These are phyloP conservation scores for Bradypodion pumilum DNA, from an alignment of 2,797 vertebrate genomes.

Conservation along the genomic window DNA sequence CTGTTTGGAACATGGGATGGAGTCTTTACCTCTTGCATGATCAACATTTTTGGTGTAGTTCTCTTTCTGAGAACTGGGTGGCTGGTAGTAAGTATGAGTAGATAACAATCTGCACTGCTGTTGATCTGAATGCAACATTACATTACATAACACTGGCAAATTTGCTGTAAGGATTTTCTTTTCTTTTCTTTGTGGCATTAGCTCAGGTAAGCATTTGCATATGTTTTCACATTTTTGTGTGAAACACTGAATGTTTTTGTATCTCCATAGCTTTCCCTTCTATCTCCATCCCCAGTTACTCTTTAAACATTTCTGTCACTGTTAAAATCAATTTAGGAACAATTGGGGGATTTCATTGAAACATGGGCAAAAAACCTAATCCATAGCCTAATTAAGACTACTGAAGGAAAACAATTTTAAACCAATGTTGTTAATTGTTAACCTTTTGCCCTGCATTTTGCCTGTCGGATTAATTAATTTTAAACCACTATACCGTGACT, in stretches of 20 bases:
- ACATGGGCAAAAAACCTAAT: neutral
- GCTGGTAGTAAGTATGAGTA: constrained; percentile 88
- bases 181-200: neutral
- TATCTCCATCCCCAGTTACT: too few relatives aligned
- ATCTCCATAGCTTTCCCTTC: neutral
- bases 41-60: constrained; percentile 98
- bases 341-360: neutral
- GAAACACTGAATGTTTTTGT: neutral
- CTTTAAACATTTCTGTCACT: neutral
- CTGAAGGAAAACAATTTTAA: neutral
- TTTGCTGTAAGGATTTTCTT: neutral
- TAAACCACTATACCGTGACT: neutral
- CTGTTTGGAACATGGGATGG: constrained; percentile 98
- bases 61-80: constrained; percentile 95
- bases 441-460: neutral
- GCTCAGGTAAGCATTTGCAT: neutral
- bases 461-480: neutral
- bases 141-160: neutral
- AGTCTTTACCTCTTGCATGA: constrained; percentile 98
- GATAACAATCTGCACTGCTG: neutral
- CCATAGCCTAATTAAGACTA: neutral
- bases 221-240: neutral
- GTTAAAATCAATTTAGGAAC: too few relatives aligned
- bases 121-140: neutral
- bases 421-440: neutral